Evolutionary conservation across 2,888 invertebrate genomes (phyloP), one percentile per base, ranked within the genome.

Genomic region (Cecidostiba fungosa): DNA sequence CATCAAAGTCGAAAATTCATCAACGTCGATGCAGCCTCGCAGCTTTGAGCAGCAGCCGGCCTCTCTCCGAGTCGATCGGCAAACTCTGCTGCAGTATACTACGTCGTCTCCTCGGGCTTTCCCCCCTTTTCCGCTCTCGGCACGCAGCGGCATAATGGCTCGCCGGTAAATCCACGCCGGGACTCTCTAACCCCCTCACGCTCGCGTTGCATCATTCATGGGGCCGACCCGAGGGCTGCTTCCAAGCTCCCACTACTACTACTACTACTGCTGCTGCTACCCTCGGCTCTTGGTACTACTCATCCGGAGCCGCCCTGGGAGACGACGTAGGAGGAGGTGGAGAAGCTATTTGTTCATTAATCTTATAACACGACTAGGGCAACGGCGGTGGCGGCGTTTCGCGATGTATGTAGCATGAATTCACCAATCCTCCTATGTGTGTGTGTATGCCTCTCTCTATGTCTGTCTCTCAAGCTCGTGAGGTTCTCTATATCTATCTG

Each of bases 301-400:
- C 90, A 91, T 91, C 90, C 89, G 88, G 87, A 87, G 84, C 88
- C 84, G 54, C 85, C 36, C 29, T 77, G 66, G 62, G 59, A 62
- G n/a, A 59, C 54, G 54, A 59, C 8, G 54, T 59, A n/a, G n/a
- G n/a, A n/a, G 39, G 14, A 72, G 36, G 23, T 19, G 23, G 79
- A 70, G 70, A 50, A 39, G 80, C 89, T 90, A 89, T 90, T 91
- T 91, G 90, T 92, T 92, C 92, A 92, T 93, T 92, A 92, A 93
- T 93, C 92, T 92, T 92, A 91, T 91, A 92, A 91, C 89, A 91
- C 23, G 62, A 74, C 16, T 66, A 19, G 54, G 39, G 39, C 62
- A 36, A 54, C 54, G 23, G 54, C 54, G 5, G 54, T 14, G 16
- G 16, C 47, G 26, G 50, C 54, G 50, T n/a, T 72, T 72, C 23